phyloP scores from a whole-genome alignment of 2,797 vertebrate species.

The Catamblyrhynchus diadema region DNA sequence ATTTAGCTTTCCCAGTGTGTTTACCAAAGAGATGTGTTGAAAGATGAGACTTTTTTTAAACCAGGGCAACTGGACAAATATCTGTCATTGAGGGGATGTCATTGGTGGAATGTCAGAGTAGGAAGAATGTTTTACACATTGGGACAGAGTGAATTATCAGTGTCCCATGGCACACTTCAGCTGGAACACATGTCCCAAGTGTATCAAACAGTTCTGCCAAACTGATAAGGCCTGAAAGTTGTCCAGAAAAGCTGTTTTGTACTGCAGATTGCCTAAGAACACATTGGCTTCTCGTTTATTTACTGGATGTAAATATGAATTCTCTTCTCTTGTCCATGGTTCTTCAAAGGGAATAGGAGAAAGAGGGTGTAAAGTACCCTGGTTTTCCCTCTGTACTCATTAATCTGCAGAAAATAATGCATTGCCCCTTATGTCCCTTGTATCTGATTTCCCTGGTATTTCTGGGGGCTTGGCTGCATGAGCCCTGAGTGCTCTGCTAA shows the following conservation, averaged over 20 bases:
- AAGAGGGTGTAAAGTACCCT: background rate
- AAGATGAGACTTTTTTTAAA: slow-evolving; percentile 2
- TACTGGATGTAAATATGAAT: background rate
- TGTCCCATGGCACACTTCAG: background rate
- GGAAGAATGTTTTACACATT: background rate
- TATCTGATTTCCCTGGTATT: background rate
- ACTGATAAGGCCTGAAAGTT: slow-evolving; percentile 33
- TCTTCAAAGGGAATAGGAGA: background rate
- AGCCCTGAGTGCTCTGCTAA: background rate
- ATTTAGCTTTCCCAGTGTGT: background rate
- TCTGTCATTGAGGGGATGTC: background rate
- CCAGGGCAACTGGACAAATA: slow-evolving; percentile 8
- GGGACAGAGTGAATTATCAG: slow-evolving; percentile 8
- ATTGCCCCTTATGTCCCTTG: background rate
- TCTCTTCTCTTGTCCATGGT: background rate
- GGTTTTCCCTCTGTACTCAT: background rate
- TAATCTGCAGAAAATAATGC: background rate
- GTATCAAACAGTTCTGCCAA: background rate
- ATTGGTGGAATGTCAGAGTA: slow-evolving; percentile 3
- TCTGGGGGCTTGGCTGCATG: background rate
- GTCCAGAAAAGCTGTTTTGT: background rate
- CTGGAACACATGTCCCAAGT: background rate
- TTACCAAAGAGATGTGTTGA: background rate
- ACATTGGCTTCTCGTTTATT: background rate
- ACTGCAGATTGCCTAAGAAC: background rate